phyloP scores from a whole-genome alignment of 1,140 invertebrate genomes.

The Acromyrmex heyeri region DNA sequence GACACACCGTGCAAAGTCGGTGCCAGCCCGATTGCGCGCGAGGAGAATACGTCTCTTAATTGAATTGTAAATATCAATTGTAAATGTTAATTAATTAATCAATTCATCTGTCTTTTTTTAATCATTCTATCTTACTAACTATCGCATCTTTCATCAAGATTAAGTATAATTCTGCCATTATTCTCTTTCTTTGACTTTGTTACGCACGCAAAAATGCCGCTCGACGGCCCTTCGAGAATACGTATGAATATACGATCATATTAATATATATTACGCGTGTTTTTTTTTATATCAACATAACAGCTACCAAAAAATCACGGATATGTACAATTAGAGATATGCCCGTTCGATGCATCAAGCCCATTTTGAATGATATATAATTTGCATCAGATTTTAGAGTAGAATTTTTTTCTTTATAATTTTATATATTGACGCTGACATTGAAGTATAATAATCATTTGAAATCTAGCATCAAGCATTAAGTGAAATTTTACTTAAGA shows the following conservation, averaged over 20 bases:
- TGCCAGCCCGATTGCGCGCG: slow-evolving; percentile 65
- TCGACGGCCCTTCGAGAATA: slow-evolving; percentile 46
- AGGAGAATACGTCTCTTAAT: slow-evolving; percentile 46
- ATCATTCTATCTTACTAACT: slow-evolving; percentile 10
- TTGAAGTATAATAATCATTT: not conserved
- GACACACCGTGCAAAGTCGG: slow-evolving; percentile 49
- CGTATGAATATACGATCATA: slow-evolving; percentile 37
- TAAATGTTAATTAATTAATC: slow-evolving; percentile 50
- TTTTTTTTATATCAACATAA: slow-evolving; percentile 56
- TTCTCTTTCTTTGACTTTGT: slow-evolving; percentile 40
- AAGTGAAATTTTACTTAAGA: not conserved
- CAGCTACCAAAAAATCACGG: slow-evolving; percentile 69
- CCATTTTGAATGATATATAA: not conserved
- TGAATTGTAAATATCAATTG: slow-evolving; percentile 35
- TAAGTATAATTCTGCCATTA: not conserved
- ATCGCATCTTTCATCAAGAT: slow-evolving; percentile 5
- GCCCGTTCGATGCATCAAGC: slow-evolving; percentile 42
- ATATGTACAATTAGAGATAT: slow-evolving; percentile 76
- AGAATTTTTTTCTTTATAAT: slow-evolving; percentile 1
- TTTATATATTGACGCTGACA: not conserved
- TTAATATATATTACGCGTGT: slow-evolving; percentile 53
- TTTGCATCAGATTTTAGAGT: not conserved
- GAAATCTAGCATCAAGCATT: too few relatives aligned
- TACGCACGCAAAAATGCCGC: slow-evolving; percentile 60
- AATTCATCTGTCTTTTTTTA: slow-evolving; percentile 24